These are phyloP conservation scores for Bugulina stolonifera DNA, from an alignment of 2,888 invertebrate genomes.

Conservation along the genomic window DNA sequence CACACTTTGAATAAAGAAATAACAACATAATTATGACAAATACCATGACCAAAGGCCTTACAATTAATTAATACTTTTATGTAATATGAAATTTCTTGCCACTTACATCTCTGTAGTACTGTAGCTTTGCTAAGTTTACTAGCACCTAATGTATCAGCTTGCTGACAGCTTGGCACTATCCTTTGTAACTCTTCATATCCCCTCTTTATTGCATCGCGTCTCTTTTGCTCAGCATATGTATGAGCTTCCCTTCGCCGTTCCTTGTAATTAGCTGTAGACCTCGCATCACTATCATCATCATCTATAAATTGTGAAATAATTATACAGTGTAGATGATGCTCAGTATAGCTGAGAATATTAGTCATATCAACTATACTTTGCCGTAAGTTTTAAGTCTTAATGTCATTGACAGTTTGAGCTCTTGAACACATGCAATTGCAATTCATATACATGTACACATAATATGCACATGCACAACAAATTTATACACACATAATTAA, in stretches of 20 bases:
- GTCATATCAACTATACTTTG: too few species aligned
- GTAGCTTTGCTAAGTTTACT: conserved; percentile 95
- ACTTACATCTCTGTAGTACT: conserved; percentile 74
- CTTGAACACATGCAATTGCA: too few species aligned
- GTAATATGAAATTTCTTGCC: too few species aligned
- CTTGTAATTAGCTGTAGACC: conserved; percentile 75
- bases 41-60: too few species aligned
- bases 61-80: too few species aligned
- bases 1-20: too few species aligned
- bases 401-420: too few species aligned
- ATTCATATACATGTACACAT: too few species aligned
- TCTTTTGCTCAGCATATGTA: conserved; percentile 91
- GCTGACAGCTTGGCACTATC: conserved; percentile 87
- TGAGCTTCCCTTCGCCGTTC: conserved; percentile 89
- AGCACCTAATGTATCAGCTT: conserved; percentile 71
- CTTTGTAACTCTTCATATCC: conserved; percentile 90
- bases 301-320: conserved; percentile 32
- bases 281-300: conserved; percentile 60
- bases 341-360: too few species aligned
- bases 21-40: too few species aligned
- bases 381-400: neutral
- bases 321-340: neutral
- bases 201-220: conserved; percentile 92
- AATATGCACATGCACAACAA: too few species aligned
- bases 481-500: too few species aligned